These are phyloP conservation scores for Chloropsis hardwickii DNA, from an alignment of 2,113 vertebrate genomes.

Conservation along the genomic window DNA sequence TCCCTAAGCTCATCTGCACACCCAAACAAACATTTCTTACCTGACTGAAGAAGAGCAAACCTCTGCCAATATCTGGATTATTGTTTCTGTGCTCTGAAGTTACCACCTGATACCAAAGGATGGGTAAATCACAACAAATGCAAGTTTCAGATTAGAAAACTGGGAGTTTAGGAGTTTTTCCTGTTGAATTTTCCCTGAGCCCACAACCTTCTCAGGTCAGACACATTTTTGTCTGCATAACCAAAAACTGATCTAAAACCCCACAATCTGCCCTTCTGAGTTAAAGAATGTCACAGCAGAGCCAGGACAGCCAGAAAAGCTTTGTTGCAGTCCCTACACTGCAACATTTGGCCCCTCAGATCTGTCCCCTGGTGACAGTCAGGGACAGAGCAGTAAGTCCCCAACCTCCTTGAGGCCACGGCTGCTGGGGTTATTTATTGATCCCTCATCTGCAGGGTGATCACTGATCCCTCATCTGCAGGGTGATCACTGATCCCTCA, in stretches of 20 bases:
- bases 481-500: background rate
- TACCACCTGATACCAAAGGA: background rate
- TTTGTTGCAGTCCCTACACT: background rate
- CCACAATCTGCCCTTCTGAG: background rate
- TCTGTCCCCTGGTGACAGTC: background rate
- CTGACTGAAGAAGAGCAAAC: background rate
- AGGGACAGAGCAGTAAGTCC: background rate
- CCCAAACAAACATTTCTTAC: background rate
- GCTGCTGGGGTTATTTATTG: background rate
- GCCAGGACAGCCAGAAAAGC: background rate
- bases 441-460: background rate
- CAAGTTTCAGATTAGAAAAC: background rate
- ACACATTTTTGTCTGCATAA: background rate
- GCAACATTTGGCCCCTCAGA: background rate
- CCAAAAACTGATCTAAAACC: background rate
- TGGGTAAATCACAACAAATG: background rate
- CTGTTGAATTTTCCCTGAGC: background rate
- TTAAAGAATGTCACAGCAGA: background rate
- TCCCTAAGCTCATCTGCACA: background rate
- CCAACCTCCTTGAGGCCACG: rapidly evolving
- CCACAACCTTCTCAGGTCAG: background rate
- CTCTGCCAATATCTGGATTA: background rate
- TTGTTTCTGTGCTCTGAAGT: background rate
- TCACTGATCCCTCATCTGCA: background rate
- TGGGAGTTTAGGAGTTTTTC: background rate